Percentiles rank a stretch among this genome's conserved stretches.
Evolutionary conservation across 2,888 invertebrate genomes (phyloP).

Genomic region (Thera britannica): DNA sequence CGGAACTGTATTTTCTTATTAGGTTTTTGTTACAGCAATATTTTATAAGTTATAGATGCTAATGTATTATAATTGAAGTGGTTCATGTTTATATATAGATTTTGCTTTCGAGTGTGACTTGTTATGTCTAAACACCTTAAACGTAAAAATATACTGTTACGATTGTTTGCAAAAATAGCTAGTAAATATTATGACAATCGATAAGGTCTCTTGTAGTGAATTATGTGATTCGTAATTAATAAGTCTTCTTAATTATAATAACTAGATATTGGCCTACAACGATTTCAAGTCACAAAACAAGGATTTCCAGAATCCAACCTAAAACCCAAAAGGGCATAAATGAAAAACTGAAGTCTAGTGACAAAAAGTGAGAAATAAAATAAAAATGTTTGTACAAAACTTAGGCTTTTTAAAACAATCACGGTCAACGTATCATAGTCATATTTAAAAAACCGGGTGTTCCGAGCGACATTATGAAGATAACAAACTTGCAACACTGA

Average conservation of each 20-base stretch:
- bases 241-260: too few species aligned
- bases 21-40: conserved; percentile 26
- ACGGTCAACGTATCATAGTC: neutral
- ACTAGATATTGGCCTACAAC: too few species aligned
- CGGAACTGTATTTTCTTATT: conserved; percentile 10
- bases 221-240: too few species aligned
- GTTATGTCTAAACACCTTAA: neutral
- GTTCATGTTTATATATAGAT: conserved; percentile 2
- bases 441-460: conserved; percentile 10
- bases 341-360: too few species aligned
- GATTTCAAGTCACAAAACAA: too few species aligned
- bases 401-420: neutral
- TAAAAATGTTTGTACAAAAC: neutral
- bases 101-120: neutral
- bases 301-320: too few species aligned
- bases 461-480: conserved; percentile 50
- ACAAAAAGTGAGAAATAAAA: neutral
- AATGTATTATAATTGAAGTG: conserved; percentile 8
- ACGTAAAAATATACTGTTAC: neutral
- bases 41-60: conserved; percentile 7
- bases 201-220: too few species aligned
- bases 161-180: neutral
- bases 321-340: too few species aligned
- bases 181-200: neutral
- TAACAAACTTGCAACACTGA: conserved; percentile 48